Evolutionary conservation across 1,140 invertebrate genomes (phyloP).

Genomic region (Thalassaphorura encarpata): DNA sequence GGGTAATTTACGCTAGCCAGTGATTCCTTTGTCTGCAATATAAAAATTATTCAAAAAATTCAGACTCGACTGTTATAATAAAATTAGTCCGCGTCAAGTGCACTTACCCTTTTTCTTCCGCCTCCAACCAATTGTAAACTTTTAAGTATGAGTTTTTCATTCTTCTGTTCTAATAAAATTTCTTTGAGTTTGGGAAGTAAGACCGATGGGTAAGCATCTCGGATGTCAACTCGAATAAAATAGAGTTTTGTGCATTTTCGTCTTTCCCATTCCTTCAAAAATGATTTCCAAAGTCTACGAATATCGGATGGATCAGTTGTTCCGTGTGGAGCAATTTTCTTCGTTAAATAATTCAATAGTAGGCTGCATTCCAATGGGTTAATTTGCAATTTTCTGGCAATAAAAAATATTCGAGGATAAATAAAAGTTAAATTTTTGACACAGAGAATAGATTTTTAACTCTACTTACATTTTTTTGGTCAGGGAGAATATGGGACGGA

Average conservation of each 20-base stretch:
- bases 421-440: background rate
- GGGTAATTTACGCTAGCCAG: background rate
- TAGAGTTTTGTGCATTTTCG: background rate
- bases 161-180: background rate
- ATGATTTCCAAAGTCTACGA: constrained; percentile 1
- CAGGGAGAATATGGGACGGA: constrained; percentile 3
- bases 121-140: too few species aligned
- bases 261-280: background rate
- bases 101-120: too few species aligned
- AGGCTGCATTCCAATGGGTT: background rate
- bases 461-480: background rate
- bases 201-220: constrained; percentile 15
- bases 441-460: background rate
- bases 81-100: too few species aligned
- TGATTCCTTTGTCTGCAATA: background rate
- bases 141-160: too few species aligned
- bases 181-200: background rate
- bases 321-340: background rate
- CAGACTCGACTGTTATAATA: too few species aligned
- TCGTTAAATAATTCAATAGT: constrained; percentile 7
- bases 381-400: background rate
- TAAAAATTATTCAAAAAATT: too few species aligned
- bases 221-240: constrained; percentile 13
- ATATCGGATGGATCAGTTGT: background rate
- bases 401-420: background rate